Evolutionary conservation across 2,888 invertebrate species (phyloP).

Genomic region (Diaprepes abbreviatus): DNA sequence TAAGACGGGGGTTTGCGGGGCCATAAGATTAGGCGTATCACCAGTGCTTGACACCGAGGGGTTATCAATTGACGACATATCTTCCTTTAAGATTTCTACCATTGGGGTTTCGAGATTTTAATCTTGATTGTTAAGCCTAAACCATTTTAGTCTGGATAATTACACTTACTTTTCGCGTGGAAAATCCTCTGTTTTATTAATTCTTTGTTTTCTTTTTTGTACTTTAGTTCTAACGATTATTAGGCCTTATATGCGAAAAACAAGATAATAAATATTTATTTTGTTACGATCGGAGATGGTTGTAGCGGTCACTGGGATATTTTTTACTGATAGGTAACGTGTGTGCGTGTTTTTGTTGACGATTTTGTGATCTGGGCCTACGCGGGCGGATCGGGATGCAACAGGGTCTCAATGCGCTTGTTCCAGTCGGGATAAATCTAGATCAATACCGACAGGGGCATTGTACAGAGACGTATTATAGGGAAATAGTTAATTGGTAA

Average conservation of each 20-base stretch:
- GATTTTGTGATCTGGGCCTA: conserved; percentile 27
- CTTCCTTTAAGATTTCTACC: conserved; percentile 29
- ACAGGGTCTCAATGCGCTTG: conserved; percentile 47
- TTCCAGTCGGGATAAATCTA: conserved; percentile 22
- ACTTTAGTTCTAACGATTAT: no score
- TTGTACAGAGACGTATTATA: conserved; percentile 1
- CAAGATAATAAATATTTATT: background rate
- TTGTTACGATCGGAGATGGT: background rate
- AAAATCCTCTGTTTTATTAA: no score
- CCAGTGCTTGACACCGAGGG: conserved; percentile 21
- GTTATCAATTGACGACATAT: conserved; percentile 43
- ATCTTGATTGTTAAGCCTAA: no score
- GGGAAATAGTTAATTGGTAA: background rate
- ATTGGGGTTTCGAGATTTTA: background rate
- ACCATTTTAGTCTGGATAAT: no score
- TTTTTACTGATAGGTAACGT: background rate
- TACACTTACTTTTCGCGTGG: no score
- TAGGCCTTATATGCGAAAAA: conserved; percentile 1
- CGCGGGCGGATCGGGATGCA: conserved; percentile 40
- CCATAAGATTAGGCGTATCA: conserved; percentile 39
- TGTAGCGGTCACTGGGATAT: background rate
- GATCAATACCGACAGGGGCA: conserved; percentile 7
- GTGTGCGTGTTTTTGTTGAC: conserved; percentile 36
- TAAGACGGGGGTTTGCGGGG: conserved; percentile 69
- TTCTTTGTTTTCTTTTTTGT: no score